Conservation (phyloP, 2,113 vertebrate species). For the Bucco capensis region DNA sequence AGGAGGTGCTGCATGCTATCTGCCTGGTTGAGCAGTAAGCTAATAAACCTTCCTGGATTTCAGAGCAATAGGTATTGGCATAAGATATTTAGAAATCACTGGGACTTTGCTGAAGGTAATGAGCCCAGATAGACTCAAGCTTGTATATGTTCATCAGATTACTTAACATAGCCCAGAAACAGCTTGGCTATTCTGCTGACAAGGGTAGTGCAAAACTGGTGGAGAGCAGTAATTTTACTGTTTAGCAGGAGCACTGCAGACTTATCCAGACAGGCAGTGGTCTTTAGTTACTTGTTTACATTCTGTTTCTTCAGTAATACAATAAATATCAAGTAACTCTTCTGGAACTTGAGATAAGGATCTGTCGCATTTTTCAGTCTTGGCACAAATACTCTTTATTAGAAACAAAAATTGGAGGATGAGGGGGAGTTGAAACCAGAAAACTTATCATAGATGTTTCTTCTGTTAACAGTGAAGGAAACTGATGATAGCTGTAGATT, state of each 20-base stretch:
- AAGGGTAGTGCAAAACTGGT: neutral
- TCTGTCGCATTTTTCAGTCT: constrained; percentile 50
- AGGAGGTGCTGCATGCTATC: neutral
- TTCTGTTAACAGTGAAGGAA: neutral
- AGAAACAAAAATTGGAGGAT: constrained; percentile 26
- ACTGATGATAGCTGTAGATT: neutral
- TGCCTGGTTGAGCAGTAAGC: neutral
- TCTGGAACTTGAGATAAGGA: constrained; percentile 47
- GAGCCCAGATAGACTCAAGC: neutral
- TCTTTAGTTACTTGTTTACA: constrained; percentile 55
- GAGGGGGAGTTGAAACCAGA: neutral
- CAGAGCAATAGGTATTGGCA: neutral
- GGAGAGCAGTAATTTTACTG: neutral
- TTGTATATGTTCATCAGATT: neutral
- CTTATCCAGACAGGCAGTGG: constrained; percentile 7
- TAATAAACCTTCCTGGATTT: neutral
- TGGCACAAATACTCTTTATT: constrained; percentile 19
- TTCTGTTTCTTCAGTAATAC: constrained; percentile 52
- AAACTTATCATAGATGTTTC: neutral
- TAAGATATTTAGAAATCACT: neutral
- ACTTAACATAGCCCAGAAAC: neutral
- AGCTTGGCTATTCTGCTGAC: neutral
- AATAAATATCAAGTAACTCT: constrained; percentile 58
- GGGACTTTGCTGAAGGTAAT: neutral
- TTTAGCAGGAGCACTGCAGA: neutral